A percentile compares a stretch with the other conserved stretches of the same genome.
phyloP scores from a whole-genome alignment of 1,140 invertebrate species.

The Hyphantria cunea region DNA sequence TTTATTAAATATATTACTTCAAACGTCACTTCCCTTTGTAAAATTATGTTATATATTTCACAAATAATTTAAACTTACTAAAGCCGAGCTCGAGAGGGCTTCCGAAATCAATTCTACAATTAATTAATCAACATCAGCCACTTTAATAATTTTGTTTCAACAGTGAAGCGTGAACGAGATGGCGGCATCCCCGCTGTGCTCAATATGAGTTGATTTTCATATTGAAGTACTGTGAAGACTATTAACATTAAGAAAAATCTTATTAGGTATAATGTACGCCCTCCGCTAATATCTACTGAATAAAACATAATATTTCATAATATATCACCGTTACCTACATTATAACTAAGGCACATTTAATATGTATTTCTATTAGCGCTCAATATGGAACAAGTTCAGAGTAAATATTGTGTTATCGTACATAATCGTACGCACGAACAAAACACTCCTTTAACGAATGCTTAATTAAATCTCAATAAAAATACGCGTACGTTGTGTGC shows the following conservation, averaged over 20 bases:
- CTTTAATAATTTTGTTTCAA: slow-evolving; percentile 47
- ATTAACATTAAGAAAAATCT: slow-evolving; percentile 66
- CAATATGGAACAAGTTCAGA: slow-evolving; percentile 52
- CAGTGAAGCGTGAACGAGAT: slow-evolving; percentile 20
- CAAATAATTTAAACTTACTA: slow-evolving; percentile 29
- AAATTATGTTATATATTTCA: slow-evolving; percentile 1
- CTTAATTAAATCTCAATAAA: slow-evolving; percentile 76
- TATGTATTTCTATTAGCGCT: slow-evolving; percentile 66
- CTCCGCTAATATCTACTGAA: slow-evolving; percentile 71
- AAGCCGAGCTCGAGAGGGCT: slow-evolving; percentile 28
- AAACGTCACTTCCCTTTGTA: too few relatives aligned
- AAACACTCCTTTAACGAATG: slow-evolving; percentile 46
- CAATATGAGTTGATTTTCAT: slow-evolving; percentile 48
- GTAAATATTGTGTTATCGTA: slow-evolving; percentile 43
- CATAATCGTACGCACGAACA: slow-evolving; percentile 57
- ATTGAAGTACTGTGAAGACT: slow-evolving; percentile 54
- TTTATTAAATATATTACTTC: slow-evolving; percentile 4
- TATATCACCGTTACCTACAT: slow-evolving; percentile 68
- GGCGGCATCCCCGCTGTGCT: slow-evolving; percentile 37
- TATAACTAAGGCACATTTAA: slow-evolving; percentile 72
- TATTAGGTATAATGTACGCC: slow-evolving; percentile 45
- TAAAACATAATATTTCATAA: slow-evolving; percentile 80
- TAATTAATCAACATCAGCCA: slow-evolving; percentile 47
- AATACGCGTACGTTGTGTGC: slow-evolving; percentile 36
- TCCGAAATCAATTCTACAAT: slow-evolving; percentile 43